Evolutionary conservation across 2,113 vertebrate genomes (phyloP), one percentile per base, ranked within the genome.

Genomic region (Silurus glanis): DNA sequence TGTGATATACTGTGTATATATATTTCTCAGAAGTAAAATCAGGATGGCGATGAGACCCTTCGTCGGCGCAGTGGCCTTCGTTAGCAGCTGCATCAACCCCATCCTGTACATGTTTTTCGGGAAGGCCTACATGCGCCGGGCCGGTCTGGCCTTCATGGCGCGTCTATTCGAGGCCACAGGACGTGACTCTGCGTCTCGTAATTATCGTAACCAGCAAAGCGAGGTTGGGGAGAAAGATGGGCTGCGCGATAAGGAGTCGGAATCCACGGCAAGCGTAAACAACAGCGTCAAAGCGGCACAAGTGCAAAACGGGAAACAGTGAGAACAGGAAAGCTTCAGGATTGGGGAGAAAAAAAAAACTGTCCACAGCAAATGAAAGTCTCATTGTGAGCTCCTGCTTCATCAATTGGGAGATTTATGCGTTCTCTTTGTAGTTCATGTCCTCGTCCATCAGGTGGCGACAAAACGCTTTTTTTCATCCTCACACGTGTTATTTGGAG

Each of bases 61-160:
- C 62, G 93, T 92, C 0, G 92, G 94, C 0, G 6, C 93, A 6
- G 74, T 94, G 21, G 95, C 95, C 82, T 96, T 96, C 90, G 91
- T 95, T 79, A 96, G 95, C 93, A 95, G 94, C 93, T 94, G 92
- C 25, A 91, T 91, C 55, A 96, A 96, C 87, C 95, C 95, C 0
- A 90, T 95, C 81, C 94, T 96, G 14, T 96, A 96, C 92, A 92
- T 93, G 83, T 94, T 94, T 5, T 94, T 93, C 0, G 95, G 93
- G 19, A 95, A 94, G 91, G 94, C 92, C 0, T 95, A 94, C 91
- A 95, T 96, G n/a, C 91, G 89, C 0, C 88, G 87, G 19, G 93
- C 94, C 5, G 95, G 95, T 0, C 17, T 95, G 59, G 92, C 89
- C 2, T 96, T 96, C 89, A 95, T 96, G 95, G 95, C 94, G 1